These are phyloP conservation scores for Orchesella flavescens DNA, from an alignment of 2,888 invertebrate genomes.

Conservation along the genomic window DNA sequence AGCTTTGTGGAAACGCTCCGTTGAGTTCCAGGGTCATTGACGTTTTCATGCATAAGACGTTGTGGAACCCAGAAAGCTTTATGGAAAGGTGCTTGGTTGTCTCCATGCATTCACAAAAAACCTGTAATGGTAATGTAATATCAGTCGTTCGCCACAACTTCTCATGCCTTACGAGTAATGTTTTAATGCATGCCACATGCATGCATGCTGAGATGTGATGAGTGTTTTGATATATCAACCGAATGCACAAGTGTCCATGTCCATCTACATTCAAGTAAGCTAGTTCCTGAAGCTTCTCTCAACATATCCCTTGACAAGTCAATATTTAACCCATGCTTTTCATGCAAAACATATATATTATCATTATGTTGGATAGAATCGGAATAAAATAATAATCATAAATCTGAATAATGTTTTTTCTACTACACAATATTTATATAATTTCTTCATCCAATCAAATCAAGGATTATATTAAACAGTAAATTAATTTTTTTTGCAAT, in stretches of 20 bases:
- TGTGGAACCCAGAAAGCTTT: conserved; percentile 43
- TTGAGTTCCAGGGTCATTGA: conserved; percentile 72
- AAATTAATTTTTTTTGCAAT: no score
- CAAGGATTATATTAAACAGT: no score
- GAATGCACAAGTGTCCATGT: conserved; percentile 26
- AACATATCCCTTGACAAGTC: background rate
- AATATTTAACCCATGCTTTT: background rate
- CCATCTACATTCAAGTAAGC: background rate
- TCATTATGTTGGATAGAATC: background rate
- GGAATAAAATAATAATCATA: no score
- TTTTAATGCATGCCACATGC: conserved; percentile 7
- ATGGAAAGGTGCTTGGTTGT: conserved; percentile 47
- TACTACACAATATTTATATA: no score
- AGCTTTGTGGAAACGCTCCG: conserved; percentile 69
- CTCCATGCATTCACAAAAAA: conserved; percentile 55
- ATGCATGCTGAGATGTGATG: conserved; percentile 16
- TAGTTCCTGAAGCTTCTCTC: conserved; percentile 3
- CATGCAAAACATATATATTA: background rate
- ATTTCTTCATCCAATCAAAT: no score
- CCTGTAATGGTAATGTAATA: conserved; percentile 32
- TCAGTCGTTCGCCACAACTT: conserved; percentile 20
- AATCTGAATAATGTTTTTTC: no score
- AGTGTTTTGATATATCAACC: conserved; percentile 5
- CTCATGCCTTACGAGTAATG: background rate
- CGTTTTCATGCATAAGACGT: conserved; percentile 51